Percentiles rank a stretch among this genome's conserved stretches.
These are phyloP conservation scores for Castor canadensis DNA, from an alignment of 2,113 vertebrate genomes.

Conservation along the genomic window DNA sequence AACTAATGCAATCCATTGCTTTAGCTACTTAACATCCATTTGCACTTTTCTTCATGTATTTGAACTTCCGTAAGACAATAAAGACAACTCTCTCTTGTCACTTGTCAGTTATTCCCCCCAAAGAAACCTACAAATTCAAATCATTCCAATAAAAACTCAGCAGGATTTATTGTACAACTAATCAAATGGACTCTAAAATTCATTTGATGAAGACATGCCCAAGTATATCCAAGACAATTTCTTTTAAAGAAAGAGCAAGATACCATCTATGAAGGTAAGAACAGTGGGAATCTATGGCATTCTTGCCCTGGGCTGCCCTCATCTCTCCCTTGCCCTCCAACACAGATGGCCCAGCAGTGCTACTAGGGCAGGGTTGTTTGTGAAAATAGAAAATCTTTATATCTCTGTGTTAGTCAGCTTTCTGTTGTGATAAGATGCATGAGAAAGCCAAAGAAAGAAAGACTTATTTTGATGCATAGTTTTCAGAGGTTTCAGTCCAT, in stretches of 20 bases:
- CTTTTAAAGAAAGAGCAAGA: neutral
- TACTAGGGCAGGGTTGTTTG: neutral
- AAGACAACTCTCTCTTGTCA: neutral
- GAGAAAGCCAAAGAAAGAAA: neutral
- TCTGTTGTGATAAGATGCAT: neutral
- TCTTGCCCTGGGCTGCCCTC: neutral
- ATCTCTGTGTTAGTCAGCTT: neutral
- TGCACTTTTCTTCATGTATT: neutral
- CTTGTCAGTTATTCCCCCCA: neutral
- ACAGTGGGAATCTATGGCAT: neutral
- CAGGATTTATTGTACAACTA: neutral
- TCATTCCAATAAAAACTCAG: neutral
- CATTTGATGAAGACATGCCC: neutral
- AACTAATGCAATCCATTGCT: neutral
- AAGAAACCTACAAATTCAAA: neutral
- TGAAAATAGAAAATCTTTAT: neutral
- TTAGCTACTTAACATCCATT: neutral
- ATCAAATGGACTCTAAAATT: neutral
- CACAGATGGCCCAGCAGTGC: neutral
- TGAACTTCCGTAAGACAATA: neutral
- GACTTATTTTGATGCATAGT: neutral
- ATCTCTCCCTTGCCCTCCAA: neutral
- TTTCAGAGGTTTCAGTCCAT: neutral
- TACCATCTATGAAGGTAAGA: neutral
- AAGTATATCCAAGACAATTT: neutral